Evolutionary conservation across 2,888 invertebrate genomes (phyloP).

Genomic region (Acrocera orbiculus): DNA sequence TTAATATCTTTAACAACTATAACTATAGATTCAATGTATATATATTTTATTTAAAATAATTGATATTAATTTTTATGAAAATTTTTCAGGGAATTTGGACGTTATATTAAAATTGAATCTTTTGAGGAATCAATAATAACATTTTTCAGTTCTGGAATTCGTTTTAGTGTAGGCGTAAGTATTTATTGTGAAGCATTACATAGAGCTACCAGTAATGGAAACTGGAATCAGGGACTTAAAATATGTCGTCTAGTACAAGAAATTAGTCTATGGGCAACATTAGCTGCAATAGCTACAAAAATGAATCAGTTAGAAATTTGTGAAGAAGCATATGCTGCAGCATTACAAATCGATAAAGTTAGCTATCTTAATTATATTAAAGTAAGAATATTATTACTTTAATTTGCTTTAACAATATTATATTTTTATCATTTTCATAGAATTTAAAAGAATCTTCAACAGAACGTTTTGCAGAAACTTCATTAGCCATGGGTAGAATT

Average conservation of each 20-base stretch:
- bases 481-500: conserved; percentile 26
- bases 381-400: conserved; percentile 31
- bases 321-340: conserved; percentile 86
- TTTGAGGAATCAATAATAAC: conserved; percentile 73
- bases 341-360: conserved; percentile 74
- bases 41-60: neutral
- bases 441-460: conserved; percentile 16
- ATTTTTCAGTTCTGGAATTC: conserved; percentile 74
- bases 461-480: conserved; percentile 31
- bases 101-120: conserved; percentile 61
- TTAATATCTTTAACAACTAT: conserved; percentile 44
- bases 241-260: conserved; percentile 42
- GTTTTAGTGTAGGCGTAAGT: conserved; percentile 36
- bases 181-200: conserved; percentile 37
- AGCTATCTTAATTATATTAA: conserved; percentile 67
- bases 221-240: conserved; percentile 72
- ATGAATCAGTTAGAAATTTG: conserved; percentile 74
- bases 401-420: neutral
- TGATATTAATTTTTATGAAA: conserved; percentile 1
- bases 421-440: conserved; percentile 1
- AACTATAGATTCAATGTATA: conserved; percentile 34
- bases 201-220: conserved; percentile 50
- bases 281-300: conserved; percentile 81
- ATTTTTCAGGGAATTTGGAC: conserved; percentile 64
- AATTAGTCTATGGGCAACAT: conserved; percentile 75